Conservation (phyloP, 2,113 vertebrate genomes). For the Helogale parvula region DNA sequence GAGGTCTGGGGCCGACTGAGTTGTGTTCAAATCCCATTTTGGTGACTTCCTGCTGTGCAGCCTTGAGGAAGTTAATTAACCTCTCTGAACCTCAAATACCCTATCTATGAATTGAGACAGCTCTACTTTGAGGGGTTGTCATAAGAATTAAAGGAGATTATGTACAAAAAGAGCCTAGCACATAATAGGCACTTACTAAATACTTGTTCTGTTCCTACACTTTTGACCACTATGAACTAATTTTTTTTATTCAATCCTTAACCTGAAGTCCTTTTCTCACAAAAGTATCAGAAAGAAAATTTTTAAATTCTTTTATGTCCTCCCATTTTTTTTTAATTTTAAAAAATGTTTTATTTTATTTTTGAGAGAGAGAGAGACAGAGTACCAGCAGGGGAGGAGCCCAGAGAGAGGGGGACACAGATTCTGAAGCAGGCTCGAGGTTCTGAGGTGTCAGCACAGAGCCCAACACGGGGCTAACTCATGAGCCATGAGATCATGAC, state of each 20-base stretch:
- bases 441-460: too few species aligned
- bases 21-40: background rate
- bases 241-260: background rate
- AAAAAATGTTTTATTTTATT: too few species aligned
- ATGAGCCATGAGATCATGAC: too few species aligned
- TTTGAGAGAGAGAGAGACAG: too few species aligned
- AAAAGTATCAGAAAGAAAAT: conserved; percentile 12
- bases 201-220: background rate
- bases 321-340: background rate
- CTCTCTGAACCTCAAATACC: background rate
- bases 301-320: background rate
- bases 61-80: background rate
- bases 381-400: too few species aligned
- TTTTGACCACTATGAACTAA: background rate
- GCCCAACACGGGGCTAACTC: too few species aligned
- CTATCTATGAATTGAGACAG: background rate
- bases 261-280: background rate
- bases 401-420: too few species aligned
- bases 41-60: background rate
- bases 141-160: background rate
- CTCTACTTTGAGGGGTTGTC: background rate
- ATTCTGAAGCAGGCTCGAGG: too few species aligned
- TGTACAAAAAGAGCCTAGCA: background rate
- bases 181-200: background rate
- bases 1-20: background rate